Evolutionary conservation across 1,140 invertebrate genomes (phyloP).

Genomic region (Plodia interpunctella): DNA sequence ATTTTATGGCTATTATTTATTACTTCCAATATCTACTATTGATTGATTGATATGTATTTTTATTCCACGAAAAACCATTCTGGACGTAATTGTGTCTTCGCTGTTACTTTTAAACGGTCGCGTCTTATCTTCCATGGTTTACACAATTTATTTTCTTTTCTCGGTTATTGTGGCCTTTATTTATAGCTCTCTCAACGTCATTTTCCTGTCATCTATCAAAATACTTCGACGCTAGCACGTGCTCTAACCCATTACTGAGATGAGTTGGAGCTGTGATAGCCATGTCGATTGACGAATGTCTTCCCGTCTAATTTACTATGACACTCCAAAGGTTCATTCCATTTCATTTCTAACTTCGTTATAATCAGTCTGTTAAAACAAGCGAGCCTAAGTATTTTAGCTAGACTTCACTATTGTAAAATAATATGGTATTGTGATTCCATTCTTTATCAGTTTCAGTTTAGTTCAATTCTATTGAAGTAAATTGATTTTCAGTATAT

Average conservation of each 20-base stretch:
- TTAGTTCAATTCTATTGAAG: too few species aligned
- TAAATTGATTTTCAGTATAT: too few species aligned
- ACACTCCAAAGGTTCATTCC: background rate
- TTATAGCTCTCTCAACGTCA: slow-evolving; percentile 4
- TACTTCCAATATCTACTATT: slow-evolving; percentile 30
- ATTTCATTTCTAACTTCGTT: too few species aligned
- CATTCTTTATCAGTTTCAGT: too few species aligned
- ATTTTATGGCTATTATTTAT: slow-evolving; percentile 38
- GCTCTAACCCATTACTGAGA: slow-evolving; percentile 44
- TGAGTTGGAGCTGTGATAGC: slow-evolving; percentile 37
- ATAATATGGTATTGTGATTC: too few species aligned
- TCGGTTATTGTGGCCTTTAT: background rate
- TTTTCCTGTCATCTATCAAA: slow-evolving; percentile 14
- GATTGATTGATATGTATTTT: slow-evolving; percentile 27
- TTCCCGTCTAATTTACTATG: slow-evolving; percentile 48
- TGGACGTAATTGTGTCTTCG: slow-evolving; percentile 12
- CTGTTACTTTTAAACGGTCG: background rate
- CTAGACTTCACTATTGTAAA: too few species aligned
- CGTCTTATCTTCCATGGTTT: background rate
- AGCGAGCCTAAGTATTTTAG: too few species aligned
- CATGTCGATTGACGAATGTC: slow-evolving; percentile 54
- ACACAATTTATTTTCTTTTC: background rate
- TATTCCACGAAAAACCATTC: slow-evolving; percentile 8
- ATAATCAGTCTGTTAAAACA: too few species aligned
- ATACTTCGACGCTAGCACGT: slow-evolving; percentile 23